Conservation (phyloP, 2,113 vertebrate species). For the Baryphthengus martii region DNA sequence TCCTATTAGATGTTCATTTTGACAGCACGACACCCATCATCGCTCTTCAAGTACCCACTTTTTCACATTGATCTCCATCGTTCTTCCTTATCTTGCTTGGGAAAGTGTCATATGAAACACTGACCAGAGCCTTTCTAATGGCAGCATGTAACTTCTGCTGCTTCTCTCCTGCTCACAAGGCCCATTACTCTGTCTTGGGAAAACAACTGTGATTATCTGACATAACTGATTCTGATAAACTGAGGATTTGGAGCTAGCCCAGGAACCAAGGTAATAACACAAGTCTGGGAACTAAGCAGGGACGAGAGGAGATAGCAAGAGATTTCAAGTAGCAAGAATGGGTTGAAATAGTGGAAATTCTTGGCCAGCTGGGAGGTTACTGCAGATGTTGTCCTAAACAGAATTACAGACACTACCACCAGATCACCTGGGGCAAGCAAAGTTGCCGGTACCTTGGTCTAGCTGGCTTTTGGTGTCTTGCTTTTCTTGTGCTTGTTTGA, state of each 20-base stretch:
- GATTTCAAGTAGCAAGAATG: background rate
- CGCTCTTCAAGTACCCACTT: background rate
- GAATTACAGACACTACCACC: background rate
- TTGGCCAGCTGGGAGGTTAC: background rate
- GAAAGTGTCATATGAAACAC: background rate
- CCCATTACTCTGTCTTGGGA: background rate
- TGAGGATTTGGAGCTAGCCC: background rate
- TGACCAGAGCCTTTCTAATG: background rate
- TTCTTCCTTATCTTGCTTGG: background rate
- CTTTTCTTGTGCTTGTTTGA: background rate
- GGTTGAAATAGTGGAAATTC: background rate
- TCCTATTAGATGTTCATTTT: background rate
- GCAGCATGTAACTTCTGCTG: background rate
- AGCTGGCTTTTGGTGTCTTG: background rate
- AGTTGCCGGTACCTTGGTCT: background rate
- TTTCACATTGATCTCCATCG: background rate
- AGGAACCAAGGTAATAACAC: background rate
- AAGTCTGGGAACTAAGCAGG: background rate
- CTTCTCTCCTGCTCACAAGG: background rate
- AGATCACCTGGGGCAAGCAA: background rate
- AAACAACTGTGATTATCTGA: background rate
- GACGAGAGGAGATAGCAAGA: background rate
- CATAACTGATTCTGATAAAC: background rate
- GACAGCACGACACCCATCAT: rapidly evolving
- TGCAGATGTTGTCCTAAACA: rapidly evolving